These are phyloP conservation scores for Cosmia pyralina DNA, from an alignment of 2,888 invertebrate species.

Conservation along the genomic window DNA sequence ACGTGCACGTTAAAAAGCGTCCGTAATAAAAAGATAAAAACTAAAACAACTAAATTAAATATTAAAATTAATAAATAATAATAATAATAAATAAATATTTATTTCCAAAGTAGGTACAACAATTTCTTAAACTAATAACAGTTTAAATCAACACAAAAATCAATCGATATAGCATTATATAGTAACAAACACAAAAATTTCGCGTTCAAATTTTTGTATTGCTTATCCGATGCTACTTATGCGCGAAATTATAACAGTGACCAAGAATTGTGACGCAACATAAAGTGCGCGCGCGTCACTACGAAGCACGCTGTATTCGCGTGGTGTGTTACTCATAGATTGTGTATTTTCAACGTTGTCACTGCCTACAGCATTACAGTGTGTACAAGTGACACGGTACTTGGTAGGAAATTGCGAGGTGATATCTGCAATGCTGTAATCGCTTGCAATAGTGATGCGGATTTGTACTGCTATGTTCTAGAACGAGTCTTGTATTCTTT, in stretches of 20 bases:
- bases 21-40: too few species aligned
- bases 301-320: constrained; percentile 32
- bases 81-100: too few species aligned
- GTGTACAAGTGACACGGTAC: constrained; percentile 24
- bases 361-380: constrained; percentile 26
- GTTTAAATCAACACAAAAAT: too few species aligned
- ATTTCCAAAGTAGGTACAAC: too few species aligned
- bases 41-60: too few species aligned
- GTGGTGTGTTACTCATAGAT: constrained; percentile 50
- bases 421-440: constrained; percentile 43
- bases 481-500: constrained; percentile 22
- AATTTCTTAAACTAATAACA: too few species aligned
- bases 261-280: constrained; percentile 48
- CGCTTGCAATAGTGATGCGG: constrained; percentile 24
- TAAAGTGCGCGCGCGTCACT: constrained; percentile 46
- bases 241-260: constrained; percentile 24
- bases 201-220: background rate
- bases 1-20: too few species aligned
- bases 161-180: background rate
- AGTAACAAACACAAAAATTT: background rate
- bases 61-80: too few species aligned
- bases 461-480: constrained; percentile 35
- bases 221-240: constrained; percentile 19
- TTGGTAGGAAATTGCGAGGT: constrained; percentile 11
- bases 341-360: constrained; percentile 46